Evolutionary conservation across 2,113 vertebrate species (phyloP).

Genomic region (Ptychochromis oligacanthus): DNA sequence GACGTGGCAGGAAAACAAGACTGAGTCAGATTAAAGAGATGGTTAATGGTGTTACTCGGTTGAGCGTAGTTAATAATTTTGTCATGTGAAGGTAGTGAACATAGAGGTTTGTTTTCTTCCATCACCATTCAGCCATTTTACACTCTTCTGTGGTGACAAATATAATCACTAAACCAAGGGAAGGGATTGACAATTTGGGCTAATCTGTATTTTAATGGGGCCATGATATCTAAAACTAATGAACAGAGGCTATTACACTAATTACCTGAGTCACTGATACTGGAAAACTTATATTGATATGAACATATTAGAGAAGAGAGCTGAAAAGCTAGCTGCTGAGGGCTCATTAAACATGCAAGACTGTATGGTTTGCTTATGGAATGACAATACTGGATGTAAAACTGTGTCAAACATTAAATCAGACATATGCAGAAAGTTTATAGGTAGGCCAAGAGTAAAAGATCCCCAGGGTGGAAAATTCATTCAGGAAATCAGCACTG

Average conservation of each 20-base stretch:
- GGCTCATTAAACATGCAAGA: neutral
- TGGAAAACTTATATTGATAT: neutral
- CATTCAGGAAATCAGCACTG: neutral
- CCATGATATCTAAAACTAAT: neutral
- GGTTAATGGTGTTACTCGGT: neutral
- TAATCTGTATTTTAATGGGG: neutral
- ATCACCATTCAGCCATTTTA: neutral
- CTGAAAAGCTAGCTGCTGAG: neutral
- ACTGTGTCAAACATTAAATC: neutral
- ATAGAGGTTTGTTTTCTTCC: too few species aligned
- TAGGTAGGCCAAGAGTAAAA: too few species aligned
- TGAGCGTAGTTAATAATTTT: neutral
- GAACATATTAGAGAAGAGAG: neutral
- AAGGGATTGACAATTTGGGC: neutral
- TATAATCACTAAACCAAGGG: neutral
- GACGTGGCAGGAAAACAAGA: neutral
- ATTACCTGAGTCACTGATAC: neutral
- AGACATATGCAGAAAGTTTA: neutral
- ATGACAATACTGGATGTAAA: neutral
- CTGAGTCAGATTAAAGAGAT: neutral
- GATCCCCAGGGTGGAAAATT: neutral
- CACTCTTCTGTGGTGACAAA: neutral
- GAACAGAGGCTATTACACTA: neutral
- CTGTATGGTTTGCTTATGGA: neutral
- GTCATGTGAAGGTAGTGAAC: too few species aligned